A percentile compares a stretch with the other conserved stretches of the same genome.
Conservation (phyloP, 2,888 invertebrate species). For the Nipponacmea schrenckii region DNA sequence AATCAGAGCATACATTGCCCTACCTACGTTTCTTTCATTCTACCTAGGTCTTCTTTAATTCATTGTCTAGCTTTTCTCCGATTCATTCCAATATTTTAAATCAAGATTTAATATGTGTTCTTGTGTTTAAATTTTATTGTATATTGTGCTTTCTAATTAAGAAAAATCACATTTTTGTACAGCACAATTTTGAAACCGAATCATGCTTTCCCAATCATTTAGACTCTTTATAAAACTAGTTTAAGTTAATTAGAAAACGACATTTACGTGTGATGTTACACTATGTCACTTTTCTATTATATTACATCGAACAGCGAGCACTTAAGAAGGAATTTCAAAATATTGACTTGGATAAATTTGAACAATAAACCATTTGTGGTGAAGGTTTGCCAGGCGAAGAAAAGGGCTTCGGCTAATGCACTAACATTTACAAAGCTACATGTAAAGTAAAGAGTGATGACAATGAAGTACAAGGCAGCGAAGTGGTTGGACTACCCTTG, state of each 20-base stretch:
- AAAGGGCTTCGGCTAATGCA: slow-evolving; percentile 15
- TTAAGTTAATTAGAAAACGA: slow-evolving; percentile 14
- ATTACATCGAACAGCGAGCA: slow-evolving; percentile 7
- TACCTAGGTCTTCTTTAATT: no score
- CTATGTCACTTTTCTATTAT: background rate
- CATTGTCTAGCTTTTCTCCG: no score
- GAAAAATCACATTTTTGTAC: no score
- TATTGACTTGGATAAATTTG: slow-evolving; percentile 16
- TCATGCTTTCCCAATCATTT: background rate
- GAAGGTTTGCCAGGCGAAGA: slow-evolving; percentile 3
- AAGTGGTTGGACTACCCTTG: slow-evolving; percentile 7
- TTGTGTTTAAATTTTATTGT: no score
- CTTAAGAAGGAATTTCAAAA: slow-evolving; percentile 13
- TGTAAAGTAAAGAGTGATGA: slow-evolving; percentile 17
- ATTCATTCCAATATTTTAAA: no score
- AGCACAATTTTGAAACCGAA: background rate
- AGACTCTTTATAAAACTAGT: background rate
- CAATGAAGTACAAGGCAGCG: slow-evolving; percentile 12
- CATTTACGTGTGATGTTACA: slow-evolving; percentile 18
- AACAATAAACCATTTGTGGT: slow-evolving; percentile 17
- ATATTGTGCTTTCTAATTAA: no score
- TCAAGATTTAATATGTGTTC: no score
- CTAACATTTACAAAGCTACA: slow-evolving; percentile 24
- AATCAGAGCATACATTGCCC: no score
- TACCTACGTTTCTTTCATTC: no score